Evolutionary conservation across 1,140 invertebrate genomes (phyloP).

Genomic region (Halictus rubicundus): DNA sequence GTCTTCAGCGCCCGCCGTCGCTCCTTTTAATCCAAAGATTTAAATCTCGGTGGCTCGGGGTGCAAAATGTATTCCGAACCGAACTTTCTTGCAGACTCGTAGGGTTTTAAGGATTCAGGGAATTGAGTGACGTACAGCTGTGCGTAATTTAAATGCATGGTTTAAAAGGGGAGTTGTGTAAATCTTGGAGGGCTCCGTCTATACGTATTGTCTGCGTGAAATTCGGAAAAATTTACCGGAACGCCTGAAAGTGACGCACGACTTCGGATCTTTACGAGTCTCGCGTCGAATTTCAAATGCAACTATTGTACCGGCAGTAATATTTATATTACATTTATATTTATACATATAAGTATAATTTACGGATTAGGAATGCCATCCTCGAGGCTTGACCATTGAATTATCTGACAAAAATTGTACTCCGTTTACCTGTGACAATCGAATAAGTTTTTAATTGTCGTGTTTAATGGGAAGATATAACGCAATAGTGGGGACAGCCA

Average conservation of each 20-base stretch:
- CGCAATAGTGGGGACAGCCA: background rate
- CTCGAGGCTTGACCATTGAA: too few species aligned
- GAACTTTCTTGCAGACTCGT: background rate
- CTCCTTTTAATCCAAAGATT: constrained; percentile 45
- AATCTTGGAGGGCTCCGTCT: background rate
- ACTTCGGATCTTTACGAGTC: too few species aligned
- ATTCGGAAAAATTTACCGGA: background rate
- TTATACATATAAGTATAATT: too few species aligned
- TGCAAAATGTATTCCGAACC: constrained; percentile 5
- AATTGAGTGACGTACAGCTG: constrained; percentile 1
- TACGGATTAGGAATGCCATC: too few species aligned
- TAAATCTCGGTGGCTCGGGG: constrained; percentile 10
- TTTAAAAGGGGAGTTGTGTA: constrained; percentile 16
- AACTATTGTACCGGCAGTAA: too few species aligned
- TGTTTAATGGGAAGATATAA: too few species aligned
- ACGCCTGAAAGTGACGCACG: too few species aligned
- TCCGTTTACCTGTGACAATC: too few species aligned
- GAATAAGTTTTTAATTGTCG: too few species aligned
- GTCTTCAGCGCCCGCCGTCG: constrained; percentile 7
- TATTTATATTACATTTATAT: too few species aligned
- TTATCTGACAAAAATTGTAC: too few species aligned
- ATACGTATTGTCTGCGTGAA: background rate
- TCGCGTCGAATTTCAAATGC: too few species aligned
- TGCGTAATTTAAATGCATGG: constrained; percentile 33
- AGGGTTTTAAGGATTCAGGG: constrained; percentile 9